Conservation (phyloP, 2,797 vertebrate species). For the Crenuchus spilurus region DNA sequence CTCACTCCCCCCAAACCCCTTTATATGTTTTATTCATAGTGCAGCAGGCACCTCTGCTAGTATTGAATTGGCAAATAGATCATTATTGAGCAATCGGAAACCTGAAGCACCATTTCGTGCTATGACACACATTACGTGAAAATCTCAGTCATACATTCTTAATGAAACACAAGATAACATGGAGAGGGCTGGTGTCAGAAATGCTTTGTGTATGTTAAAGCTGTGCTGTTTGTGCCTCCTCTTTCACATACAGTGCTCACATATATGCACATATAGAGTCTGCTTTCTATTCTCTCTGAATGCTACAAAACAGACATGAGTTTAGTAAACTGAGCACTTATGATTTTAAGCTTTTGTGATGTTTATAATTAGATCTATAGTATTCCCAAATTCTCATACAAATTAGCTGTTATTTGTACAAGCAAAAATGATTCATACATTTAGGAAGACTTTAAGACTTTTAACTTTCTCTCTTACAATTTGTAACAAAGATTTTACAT, state of each 20-base stretch:
- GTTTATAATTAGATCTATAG: too few species aligned
- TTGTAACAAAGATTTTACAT: too few species aligned
- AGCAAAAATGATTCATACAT: too few species aligned
- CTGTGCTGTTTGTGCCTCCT: constrained; percentile 3
- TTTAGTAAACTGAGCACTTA: neutral
- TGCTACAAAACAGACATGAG: neutral
- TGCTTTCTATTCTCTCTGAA: neutral
- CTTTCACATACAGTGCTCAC: neutral
- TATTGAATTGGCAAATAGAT: constrained; percentile 79
- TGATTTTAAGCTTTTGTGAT: too few species aligned
- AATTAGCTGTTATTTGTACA: neutral
- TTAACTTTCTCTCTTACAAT: too few species aligned
- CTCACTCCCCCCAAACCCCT: constrained; percentile 45
- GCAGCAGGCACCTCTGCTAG: constrained; percentile 66
- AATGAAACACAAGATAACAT: constrained; percentile 71
- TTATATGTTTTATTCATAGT: constrained; percentile 80
- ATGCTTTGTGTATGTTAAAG: neutral
- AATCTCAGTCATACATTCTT: constrained; percentile 78
- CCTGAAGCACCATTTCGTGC: constrained; percentile 72
- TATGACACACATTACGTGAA: constrained; percentile 79
- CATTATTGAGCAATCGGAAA: constrained; percentile 81
- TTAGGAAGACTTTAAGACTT: too few species aligned
- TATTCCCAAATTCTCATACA: too few species aligned
- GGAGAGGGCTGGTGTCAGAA: constrained; percentile 33
- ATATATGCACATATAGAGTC: neutral